Base-by-base conservation (phyloP, 2,113 vertebrate species). In the Platichthys flesus region DNA sequence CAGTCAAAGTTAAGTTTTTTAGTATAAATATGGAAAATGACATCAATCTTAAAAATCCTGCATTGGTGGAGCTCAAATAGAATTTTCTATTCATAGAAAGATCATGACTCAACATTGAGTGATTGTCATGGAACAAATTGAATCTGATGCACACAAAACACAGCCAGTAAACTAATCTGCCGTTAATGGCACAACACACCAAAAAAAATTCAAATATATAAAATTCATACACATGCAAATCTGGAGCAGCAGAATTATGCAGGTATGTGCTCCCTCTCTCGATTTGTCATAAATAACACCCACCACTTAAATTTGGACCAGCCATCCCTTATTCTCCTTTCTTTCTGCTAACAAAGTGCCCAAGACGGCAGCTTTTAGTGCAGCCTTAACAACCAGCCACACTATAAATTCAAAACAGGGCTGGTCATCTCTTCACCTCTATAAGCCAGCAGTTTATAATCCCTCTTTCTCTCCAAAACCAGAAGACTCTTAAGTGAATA, bases 221-320 rank as follows among this genome's bases (percentile, higher is more conserved):
- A 59, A 14, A 51, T 63, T 58, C 40, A 71, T 45, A n/a, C 64
- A 66, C 49, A 73, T 74, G 73, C 59, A 78, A 60, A 78, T 54
- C 28, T 20, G 18, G 24, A 51, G 15, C 28, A 10, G 1, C 40
- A 76, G 10, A 47, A 58, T 78, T 76, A 85, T 87, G 75, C 79
- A 83, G 76, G 76, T 49, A 81, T 79, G 65, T 62, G 31, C 16
- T 52, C 10, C 5, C 24, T 56, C 23, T 5, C 42, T 58, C 21
- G 0, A 37, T 9, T 20, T 20, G 52, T 59, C 79, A 67, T 49
- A 21, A 73, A 79, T 51, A 68, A 28, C 57, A 1, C 60, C 24
- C 78, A n/a, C 64, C 9, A 5, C 58, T 14, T 42, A 61, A 55
- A 37, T 54, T 6, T 3, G 0, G 23, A 37, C 62, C 52, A 24